Evolutionary conservation across 2,113 vertebrate species (phyloP).

Genomic region (Otis tarda): DNA sequence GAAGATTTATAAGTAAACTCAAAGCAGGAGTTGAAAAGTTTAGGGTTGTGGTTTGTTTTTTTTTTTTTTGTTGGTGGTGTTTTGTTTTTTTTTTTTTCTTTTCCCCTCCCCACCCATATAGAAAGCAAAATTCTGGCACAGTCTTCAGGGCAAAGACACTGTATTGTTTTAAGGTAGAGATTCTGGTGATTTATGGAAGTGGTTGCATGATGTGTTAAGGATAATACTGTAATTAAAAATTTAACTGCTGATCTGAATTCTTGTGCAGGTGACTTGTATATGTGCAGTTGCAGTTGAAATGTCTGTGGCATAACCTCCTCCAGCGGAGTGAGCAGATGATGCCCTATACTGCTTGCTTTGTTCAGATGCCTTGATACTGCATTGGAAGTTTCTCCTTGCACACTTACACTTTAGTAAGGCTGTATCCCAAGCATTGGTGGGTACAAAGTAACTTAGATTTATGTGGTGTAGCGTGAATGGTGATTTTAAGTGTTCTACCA

Average conservation of each 20-base stretch:
- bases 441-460: not conserved
- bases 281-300: not conserved
- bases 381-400: not conserved
- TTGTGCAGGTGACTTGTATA: not conserved
- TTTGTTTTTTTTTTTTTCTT: no score
- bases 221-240: not conserved
- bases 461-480: not conserved
- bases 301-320: not conserved
- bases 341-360: not conserved
- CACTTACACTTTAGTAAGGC: not conserved
- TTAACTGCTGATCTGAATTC: not conserved
- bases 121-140: not conserved
- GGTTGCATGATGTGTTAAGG: not conserved
- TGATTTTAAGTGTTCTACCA: not conserved
- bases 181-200: not conserved
- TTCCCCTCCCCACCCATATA: not conserved
- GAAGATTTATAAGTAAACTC: not conserved
- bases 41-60: not conserved
- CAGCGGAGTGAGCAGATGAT: not conserved
- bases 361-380: not conserved
- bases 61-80: no score
- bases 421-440: not conserved
- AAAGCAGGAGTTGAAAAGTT: not conserved
- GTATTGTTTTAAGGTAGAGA: not conserved
- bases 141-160: not conserved